A percentile compares a stretch with the other conserved stretches of the same genome.
phyloP scores from a whole-genome alignment of 2,113 vertebrate species.

The Menidia beryllina region DNA sequence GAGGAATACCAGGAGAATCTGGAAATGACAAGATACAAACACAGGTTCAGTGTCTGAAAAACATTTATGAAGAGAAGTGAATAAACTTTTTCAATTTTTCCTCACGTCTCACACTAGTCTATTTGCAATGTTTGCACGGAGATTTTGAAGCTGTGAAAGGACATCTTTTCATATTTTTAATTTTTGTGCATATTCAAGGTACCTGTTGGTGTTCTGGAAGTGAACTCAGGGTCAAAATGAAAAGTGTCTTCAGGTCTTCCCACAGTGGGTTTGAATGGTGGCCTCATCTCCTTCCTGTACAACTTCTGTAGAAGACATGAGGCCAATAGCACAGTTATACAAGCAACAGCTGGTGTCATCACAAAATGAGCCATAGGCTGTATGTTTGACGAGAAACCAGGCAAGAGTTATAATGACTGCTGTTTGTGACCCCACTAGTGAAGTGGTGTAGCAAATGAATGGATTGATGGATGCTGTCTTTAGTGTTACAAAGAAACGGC shows the following conservation, averaged over 20 bases:
- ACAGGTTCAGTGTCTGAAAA: neutral
- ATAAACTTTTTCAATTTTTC: neutral
- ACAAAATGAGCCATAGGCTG: neutral
- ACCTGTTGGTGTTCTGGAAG: constrained; percentile 95
- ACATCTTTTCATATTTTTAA: neutral
- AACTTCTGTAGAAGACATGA: constrained; percentile 87
- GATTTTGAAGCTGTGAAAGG: too few relatives aligned
- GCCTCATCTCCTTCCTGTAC: constrained; percentile 91
- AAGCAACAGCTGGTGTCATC: neutral
- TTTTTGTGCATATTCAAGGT: constrained; percentile 11
- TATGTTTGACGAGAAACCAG: neutral
- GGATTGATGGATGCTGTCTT: neutral
- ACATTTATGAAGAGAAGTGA: neutral
- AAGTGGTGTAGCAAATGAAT: neutral
- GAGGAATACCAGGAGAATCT: constrained; percentile 96
- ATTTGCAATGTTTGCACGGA: neutral
- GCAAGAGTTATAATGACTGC: neutral
- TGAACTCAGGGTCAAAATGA: constrained; percentile 97
- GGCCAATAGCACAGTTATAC: neutral
- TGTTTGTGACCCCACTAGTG: too few relatives aligned
- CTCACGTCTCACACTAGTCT: neutral
- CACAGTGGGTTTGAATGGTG: constrained; percentile 94
- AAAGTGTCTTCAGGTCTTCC: constrained; percentile 96
- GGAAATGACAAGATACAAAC: constrained; percentile 40
- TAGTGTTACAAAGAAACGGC: neutral